Evolutionary conservation across 1,140 invertebrate species (phyloP).

Genomic region (Trissolcus basalis): DNA sequence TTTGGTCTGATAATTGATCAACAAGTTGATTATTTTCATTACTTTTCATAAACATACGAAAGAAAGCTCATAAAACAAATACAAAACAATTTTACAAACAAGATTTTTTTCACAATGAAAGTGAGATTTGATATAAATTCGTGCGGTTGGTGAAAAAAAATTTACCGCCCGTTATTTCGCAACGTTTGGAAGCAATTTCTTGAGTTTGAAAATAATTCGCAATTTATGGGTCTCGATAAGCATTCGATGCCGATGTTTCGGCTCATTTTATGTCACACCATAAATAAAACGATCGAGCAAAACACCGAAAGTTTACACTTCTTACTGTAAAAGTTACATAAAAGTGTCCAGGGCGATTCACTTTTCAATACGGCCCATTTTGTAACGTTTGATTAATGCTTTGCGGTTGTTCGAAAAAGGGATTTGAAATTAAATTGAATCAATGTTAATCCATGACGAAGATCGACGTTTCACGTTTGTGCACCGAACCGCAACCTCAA

Average conservation of each 20-base stretch:
- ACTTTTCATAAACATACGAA: neutral
- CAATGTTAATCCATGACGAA: constrained; percentile 24
- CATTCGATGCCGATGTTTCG: constrained; percentile 3
- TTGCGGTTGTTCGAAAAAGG: constrained; percentile 15
- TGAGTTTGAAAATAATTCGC: constrained; percentile 16
- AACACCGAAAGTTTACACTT: constrained; percentile 9
- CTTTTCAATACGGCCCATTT: constrained; percentile 10
- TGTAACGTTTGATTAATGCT: constrained; percentile 18
- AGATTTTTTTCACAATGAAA: too few relatives aligned
- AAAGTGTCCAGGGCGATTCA: constrained; percentile 11
- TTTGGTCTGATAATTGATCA: too few relatives aligned
- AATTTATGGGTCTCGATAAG: constrained; percentile 19
- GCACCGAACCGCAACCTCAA: neutral
- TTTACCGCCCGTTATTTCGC: constrained; percentile 17
- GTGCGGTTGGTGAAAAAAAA: constrained; percentile 1
- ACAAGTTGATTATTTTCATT: too few relatives aligned
- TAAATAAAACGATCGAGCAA: constrained; percentile 19
- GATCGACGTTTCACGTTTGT: constrained; percentile 5
- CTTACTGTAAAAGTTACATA: constrained; percentile 15
- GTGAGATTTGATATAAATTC: neutral
- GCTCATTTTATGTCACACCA: constrained; percentile 1
- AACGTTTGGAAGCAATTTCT: constrained; percentile 11
- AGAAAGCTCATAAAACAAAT: constrained; percentile 7
- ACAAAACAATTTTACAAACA: too few relatives aligned
- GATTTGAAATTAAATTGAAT: constrained; percentile 16